These are phyloP conservation scores for Ptilonorhynchus violaceus DNA, from an alignment of 2,113 vertebrate genomes.

Conservation along the genomic window DNA sequence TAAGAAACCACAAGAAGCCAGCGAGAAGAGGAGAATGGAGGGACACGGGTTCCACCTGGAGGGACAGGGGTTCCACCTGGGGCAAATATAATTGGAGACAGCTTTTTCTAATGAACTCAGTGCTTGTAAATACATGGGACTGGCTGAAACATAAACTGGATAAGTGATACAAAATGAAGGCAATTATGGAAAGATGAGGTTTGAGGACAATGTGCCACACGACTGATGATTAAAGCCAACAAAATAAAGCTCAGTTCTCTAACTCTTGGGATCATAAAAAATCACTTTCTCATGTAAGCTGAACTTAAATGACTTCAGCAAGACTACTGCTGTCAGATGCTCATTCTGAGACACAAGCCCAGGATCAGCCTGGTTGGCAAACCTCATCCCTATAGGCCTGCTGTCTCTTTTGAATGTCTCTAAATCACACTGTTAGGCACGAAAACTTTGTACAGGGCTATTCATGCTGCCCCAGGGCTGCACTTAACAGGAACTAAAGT, in stretches of 20 bases:
- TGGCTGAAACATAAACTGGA: neutral
- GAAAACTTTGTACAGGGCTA: neutral
- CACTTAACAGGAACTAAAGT: neutral
- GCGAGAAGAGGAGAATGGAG: neutral
- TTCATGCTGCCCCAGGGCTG: neutral
- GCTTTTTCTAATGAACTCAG: neutral
- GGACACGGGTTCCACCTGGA: neutral
- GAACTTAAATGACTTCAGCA: neutral
- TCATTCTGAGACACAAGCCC: accelerated
- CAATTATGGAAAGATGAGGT: neutral
- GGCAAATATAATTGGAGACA: neutral
- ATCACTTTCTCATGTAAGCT: neutral
- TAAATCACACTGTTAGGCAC: neutral
- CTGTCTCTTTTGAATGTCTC: neutral
- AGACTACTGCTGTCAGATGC: neutral
- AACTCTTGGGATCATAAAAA: neutral
- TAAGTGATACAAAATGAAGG: neutral
- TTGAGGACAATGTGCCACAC: neutral
- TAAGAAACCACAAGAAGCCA: neutral
- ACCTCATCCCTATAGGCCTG: neutral
- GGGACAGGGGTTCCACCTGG: neutral
- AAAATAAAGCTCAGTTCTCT: neutral
- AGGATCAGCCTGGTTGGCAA: accelerated
- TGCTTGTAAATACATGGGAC: neutral
- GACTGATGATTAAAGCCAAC: neutral